Conservation (phyloP, 2,888 invertebrate genomes). For the Lithosia quadra region DNA sequence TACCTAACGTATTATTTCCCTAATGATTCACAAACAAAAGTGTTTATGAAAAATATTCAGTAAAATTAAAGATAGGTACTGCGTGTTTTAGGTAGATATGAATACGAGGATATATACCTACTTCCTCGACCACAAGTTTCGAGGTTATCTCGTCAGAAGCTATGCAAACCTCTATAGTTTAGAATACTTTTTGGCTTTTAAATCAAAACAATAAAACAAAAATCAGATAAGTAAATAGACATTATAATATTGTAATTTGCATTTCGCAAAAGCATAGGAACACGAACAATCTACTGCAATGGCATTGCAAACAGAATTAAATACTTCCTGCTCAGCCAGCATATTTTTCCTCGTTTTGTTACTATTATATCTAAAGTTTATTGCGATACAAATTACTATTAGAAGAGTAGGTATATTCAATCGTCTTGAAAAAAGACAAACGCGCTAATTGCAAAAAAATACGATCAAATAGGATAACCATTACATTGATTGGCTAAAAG, state of each 20-base stretch:
- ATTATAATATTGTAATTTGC: not conserved
- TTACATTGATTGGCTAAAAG: no score
- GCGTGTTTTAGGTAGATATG: no score
- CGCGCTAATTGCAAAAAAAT: no score
- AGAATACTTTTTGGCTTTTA: not conserved
- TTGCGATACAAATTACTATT: not conserved
- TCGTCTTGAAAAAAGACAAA: no score
- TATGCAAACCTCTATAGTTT: no score
- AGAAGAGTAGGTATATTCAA: no score
- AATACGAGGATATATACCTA: not conserved
- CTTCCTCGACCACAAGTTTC: not conserved
- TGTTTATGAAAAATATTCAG: not conserved
- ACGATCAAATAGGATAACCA: no score
- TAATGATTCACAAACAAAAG: not conserved
- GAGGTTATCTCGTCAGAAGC: not conserved
- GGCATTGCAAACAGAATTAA: not conserved
- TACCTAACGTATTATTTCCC: not conserved
- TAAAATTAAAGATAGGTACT: no score
- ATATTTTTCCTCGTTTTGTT: not conserved
- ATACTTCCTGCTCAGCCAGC: not conserved
- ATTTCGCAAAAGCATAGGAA: not conserved
- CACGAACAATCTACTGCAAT: not conserved
- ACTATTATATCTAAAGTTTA: not conserved
- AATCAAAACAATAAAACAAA: not conserved
- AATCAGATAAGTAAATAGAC: not conserved